Evolutionary conservation across 2,888 invertebrate species (phyloP), one percentile per base, ranked within the genome.

Genomic region (Sphecodes monilicornis): DNA sequence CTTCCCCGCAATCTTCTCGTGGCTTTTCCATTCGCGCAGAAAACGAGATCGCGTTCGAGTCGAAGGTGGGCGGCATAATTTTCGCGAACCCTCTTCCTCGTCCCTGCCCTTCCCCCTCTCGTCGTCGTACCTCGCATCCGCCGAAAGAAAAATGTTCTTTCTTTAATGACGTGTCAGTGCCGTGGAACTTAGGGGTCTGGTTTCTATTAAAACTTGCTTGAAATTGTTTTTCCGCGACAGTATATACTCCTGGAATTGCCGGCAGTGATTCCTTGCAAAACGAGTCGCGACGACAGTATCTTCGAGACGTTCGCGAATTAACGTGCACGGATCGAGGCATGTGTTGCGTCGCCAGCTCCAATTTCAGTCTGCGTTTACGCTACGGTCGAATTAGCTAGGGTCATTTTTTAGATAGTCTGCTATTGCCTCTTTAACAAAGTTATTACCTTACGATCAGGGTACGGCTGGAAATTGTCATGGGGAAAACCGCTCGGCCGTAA

Each of bases 41-140:
- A 86, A 91, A 90, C 86, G 88, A 86, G 89, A 91, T 91, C 88
- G 80, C 82, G 88, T 84, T 88, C 60, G 66, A 60, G 54, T 50
- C 69, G 87, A 87, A 60, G 50, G 66, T 50, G 72, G 84, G 68
- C 68, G 78, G 86, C 68, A 88, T 90, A 90, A 88, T 89, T 86
- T 84, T 87, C 78, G 72, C 66, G 66, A 78, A 71, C 83, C 26
- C 73, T 66, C 39, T 57, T 22, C 32, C 46, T 32, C 39, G 13
- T 22, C 18, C 29, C 43, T 70, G 43, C n/a, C 18, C 8, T 16
- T 3, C 68, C n/a, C 11, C n/a, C 6, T 18, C 5, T 16, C 10
- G 5, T 29, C 13, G 39, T 29, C 26, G 22, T 29, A 43, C 10
- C 60, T 32, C 6, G 39, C 11, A 18, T 60, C 60, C 60, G 29